These are phyloP conservation scores for Metellina segmentata DNA, from an alignment of 2,888 invertebrate species.

Conservation along the genomic window DNA sequence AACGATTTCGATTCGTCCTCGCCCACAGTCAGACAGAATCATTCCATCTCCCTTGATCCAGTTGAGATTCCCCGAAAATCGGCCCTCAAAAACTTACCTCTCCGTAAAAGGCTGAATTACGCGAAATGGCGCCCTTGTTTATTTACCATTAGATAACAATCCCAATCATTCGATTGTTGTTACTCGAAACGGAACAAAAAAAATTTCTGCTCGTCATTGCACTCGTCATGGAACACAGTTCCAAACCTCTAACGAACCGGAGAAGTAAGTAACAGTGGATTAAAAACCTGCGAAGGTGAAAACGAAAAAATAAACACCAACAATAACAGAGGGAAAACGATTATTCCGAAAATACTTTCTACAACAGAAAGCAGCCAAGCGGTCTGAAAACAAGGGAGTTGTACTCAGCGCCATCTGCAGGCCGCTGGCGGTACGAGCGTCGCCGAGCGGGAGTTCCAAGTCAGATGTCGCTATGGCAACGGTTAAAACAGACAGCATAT, in stretches of 20 bases:
- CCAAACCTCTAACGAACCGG: neutral
- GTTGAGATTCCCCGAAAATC: neutral
- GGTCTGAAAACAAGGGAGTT: neutral
- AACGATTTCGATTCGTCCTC: no score
- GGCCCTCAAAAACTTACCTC: neutral
- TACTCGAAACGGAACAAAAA: neutral
- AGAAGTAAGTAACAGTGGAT: neutral
- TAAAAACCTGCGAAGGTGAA: slow-evolving; percentile 9
- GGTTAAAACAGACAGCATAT: slow-evolving; percentile 66
- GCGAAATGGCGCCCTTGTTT: neutral
- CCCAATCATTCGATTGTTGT: neutral
- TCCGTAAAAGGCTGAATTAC: neutral
- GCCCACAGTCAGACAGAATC: no score
- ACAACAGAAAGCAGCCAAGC: neutral
- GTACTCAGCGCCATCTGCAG: slow-evolving; percentile 16
- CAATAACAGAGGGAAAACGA: slow-evolving; percentile 4
- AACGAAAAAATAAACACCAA: neutral
- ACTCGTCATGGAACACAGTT: neutral
- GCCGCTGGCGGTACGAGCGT: neutral
- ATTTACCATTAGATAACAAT: neutral
- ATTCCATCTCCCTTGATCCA: slow-evolving; percentile 2
- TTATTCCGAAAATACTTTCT: neutral
- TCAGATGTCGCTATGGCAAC: slow-evolving; percentile 51
- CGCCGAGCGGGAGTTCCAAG: slow-evolving; percentile 23
- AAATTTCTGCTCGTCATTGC: neutral